Base-by-base conservation (phyloP, 2,797 vertebrate species). In the Rhinophrynus dorsalis region DNA sequence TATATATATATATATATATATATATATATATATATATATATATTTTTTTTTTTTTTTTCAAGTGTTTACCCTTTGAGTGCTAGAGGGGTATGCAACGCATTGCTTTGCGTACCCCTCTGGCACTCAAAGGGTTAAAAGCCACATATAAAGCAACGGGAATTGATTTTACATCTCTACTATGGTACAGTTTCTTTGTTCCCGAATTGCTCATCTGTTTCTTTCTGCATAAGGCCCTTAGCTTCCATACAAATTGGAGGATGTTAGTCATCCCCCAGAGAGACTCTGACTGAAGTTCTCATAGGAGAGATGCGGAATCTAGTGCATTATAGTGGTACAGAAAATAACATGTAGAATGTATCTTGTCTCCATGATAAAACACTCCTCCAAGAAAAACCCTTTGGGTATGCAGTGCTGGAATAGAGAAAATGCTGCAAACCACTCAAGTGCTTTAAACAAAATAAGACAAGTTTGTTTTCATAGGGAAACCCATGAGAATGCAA, bases 181-280 rank as follows among this genome's bases (percentile, higher is more conserved):
- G n/a, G n/a, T n/a, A n/a, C n/a, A n/a, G n/a, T n/a, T n/a, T n/a
- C n/a, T n/a, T n/a, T n/a, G n/a, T n/a, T n/a, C n/a, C n/a, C n/a
- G n/a, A n/a, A n/a, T n/a, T n/a, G n/a, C n/a, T n/a, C n/a, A n/a
- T n/a, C n/a, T n/a, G n/a, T n/a, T n/a, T n/a, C n/a, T n/a, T n/a
- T n/a, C n/a, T n/a, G n/a, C n/a, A n/a, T n/a, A n/a, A n/a, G n/a
- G n/a, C n/a, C n/a, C n/a, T n/a, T n/a, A n/a, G 24, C 59, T 65
- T 72, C 44, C 45, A 72, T 72, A 27, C 59, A 45, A 51, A 65
- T 58, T 29, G 21, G 38, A 45, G 44, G 51, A 42, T 57, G 18
- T 45, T 29, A 13, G 20, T 33, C 50, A 50, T 44, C 2, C 51
- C 51, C 44, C 6, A 42, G 23, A 26, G 17, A 51, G 48, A 15